phyloP scores from a whole-genome alignment of 2,888 invertebrate species.

The Hyposoter didymator region DNA sequence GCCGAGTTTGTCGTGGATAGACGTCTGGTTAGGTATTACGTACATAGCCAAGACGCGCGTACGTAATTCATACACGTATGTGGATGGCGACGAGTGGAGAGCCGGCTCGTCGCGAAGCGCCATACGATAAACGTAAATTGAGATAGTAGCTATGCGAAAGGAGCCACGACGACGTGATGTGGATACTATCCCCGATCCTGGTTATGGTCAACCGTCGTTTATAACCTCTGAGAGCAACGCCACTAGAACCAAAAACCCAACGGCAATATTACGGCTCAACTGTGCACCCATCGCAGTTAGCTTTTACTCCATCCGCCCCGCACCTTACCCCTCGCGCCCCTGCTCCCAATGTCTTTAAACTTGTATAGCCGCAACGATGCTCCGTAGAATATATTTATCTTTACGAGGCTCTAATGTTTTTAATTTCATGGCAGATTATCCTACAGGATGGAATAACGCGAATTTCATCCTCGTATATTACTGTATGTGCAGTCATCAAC shows the following conservation, averaged over 20 bases:
- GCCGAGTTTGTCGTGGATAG: conserved; percentile 15
- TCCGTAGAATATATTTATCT: conserved; percentile 77
- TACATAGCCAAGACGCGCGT: conserved; percentile 9
- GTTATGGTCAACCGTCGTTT: conserved; percentile 70
- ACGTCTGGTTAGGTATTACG: background rate
- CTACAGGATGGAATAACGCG: conserved; percentile 71
- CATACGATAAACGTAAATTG: conserved; percentile 73
- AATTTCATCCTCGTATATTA: conserved; percentile 52
- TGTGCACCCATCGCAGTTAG: conserved; percentile 30
- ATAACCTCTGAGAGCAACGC: conserved; percentile 68
- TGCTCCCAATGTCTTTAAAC: conserved; percentile 46
- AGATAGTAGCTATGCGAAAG: conserved; percentile 68
- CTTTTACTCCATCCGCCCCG: conserved; percentile 22
- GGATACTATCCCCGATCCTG: conserved; percentile 71
- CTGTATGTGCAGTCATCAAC: conserved; percentile 22
- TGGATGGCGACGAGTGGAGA: conserved; percentile 38
- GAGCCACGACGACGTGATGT: conserved; percentile 68
- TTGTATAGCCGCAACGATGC: conserved; percentile 49
- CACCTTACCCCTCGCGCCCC: background rate
- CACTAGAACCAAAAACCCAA: conserved; percentile 57
- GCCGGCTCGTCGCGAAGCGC: conserved; percentile 52
- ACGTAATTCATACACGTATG: conserved; percentile 45
- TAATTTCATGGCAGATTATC: conserved; percentile 80
- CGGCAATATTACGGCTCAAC: conserved; percentile 41
- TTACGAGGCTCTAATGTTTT: conserved; percentile 80